These are phyloP conservation scores for Choristoneura rosaceana DNA, from an alignment of 2,888 invertebrate genomes.

Conservation along the genomic window DNA sequence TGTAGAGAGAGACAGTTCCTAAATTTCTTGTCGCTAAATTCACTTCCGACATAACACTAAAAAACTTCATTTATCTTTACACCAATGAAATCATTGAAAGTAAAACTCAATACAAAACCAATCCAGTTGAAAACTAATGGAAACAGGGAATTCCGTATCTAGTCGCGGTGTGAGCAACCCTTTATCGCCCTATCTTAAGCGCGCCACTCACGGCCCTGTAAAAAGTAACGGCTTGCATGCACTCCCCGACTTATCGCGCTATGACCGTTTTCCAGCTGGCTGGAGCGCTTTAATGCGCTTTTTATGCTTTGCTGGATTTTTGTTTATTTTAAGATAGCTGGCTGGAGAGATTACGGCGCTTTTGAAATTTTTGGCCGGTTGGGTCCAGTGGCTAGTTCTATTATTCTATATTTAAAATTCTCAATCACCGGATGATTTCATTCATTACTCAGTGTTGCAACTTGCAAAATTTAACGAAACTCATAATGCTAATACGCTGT, in stretches of 20 bases:
- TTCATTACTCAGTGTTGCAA: too few species aligned
- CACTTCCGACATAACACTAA: too few species aligned
- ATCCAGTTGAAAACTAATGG: neutral
- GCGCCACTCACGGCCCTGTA: conserved; percentile 41
- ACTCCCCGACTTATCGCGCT: conserved; percentile 25
- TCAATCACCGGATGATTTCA: too few species aligned
- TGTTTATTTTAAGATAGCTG: conserved; percentile 5
- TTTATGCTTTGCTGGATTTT: conserved; percentile 26
- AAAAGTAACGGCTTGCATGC: conserved; percentile 44
- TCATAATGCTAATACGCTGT: too few species aligned
- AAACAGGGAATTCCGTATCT: conserved; percentile 12
- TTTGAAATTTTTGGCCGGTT: neutral
- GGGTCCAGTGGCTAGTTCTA: neutral
- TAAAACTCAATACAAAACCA: neutral
- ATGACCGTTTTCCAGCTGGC: conserved; percentile 26
- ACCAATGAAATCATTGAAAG: neutral
- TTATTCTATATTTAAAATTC: neutral
- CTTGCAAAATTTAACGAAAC: too few species aligned
- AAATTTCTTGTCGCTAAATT: too few species aligned
- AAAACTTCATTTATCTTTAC: too few species aligned
- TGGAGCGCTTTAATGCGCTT: conserved; percentile 27
- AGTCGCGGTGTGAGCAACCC: conserved; percentile 23
- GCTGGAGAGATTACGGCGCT: conserved; percentile 8
- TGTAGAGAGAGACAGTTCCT: too few species aligned
- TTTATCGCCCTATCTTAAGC: conserved; percentile 42